phyloP scores from a whole-genome alignment of 2,888 invertebrate species.

The Clepsis dumicolana region DNA sequence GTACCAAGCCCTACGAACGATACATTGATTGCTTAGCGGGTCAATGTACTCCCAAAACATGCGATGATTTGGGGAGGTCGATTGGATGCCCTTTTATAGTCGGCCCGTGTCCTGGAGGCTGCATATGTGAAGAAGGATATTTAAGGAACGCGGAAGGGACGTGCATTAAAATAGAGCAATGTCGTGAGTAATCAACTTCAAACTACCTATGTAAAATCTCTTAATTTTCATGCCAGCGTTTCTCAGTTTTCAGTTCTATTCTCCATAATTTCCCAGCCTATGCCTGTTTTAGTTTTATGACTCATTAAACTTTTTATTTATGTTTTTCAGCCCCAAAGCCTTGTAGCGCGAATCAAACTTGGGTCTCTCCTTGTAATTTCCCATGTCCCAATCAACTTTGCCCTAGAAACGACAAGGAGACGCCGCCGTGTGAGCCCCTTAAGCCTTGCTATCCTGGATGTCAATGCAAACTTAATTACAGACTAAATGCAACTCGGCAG shows the following conservation, averaged over 20 bases:
- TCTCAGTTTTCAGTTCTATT: too few relatives aligned
- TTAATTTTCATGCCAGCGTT: too few relatives aligned
- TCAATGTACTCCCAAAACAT: slow-evolving; percentile 30
- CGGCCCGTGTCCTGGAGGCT: slow-evolving; percentile 33
- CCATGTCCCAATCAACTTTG: slow-evolving; percentile 28
- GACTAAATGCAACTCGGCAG: slow-evolving; percentile 24
- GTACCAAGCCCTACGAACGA: slow-evolving; percentile 27
- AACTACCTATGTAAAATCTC: too few relatives aligned
- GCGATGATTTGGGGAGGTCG: slow-evolving; percentile 30
- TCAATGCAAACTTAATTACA: slow-evolving; percentile 41
- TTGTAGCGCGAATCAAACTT: slow-evolving; percentile 37
- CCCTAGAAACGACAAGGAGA: slow-evolving; percentile 33
- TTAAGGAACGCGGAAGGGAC: slow-evolving; percentile 23
- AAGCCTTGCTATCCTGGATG: slow-evolving; percentile 35
- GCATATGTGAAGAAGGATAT: slow-evolving; percentile 34
- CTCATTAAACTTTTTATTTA: too few relatives aligned
- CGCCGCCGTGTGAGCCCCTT: slow-evolving; percentile 22
- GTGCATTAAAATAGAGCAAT: slow-evolving; percentile 29
- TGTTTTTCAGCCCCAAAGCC: slow-evolving; percentile 33
- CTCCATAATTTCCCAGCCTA: too few relatives aligned
- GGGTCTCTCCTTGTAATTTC: slow-evolving; percentile 25
- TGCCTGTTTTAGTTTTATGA: too few relatives aligned
- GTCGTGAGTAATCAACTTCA: slow-evolving; percentile 25
- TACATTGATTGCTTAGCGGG: slow-evolving; percentile 23
- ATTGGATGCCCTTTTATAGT: slow-evolving; percentile 13